Percentiles rank a stretch among this genome's conserved stretches.
Conservation (phyloP, 2,113 vertebrate genomes). For the Beaufortia kweichowensis region DNA sequence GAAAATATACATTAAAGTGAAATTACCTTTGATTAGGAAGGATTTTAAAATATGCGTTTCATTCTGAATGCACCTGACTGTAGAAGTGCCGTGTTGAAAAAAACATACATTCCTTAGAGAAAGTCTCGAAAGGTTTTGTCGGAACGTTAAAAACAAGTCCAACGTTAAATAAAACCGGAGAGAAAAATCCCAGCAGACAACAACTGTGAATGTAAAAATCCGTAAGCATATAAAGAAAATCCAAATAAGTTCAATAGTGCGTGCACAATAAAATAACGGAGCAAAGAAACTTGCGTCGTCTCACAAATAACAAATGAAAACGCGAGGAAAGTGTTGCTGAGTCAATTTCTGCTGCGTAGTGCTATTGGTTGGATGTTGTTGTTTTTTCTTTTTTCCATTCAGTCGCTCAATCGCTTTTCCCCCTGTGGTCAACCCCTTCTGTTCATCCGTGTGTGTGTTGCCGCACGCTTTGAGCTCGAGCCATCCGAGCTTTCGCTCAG, state of each 20-base stretch:
- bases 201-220: conserved; percentile 28
- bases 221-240: conserved; percentile 18
- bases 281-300: conserved; percentile 31
- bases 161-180: background rate
- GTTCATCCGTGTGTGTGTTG: conserved; percentile 46
- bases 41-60: conserved; percentile 6
- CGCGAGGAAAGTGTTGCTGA: conserved; percentile 30
- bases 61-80: conserved; percentile 20
- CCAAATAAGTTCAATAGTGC: conserved; percentile 33
- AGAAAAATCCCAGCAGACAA: background rate
- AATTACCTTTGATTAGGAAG: conserved; percentile 41
- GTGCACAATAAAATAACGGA: conserved; percentile 20
- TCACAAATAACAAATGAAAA: conserved; percentile 31
- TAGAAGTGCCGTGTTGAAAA: background rate
- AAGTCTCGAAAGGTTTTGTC: background rate
- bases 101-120: conserved; percentile 23
- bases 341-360: conserved; percentile 52
- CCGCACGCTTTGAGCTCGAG: conserved; percentile 61
- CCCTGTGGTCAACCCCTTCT: conserved; percentile 52
- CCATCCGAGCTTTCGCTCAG: conserved; percentile 71
- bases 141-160: conserved; percentile 17
- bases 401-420: conserved; percentile 66
- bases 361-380: conserved; percentile 69
- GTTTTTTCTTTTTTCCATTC: conserved; percentile 63
- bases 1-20: background rate